These are phyloP conservation scores for Luidia sarsii DNA, from an alignment of 53 echinoderm and acorn worm species.

Conservation along the genomic window DNA sequence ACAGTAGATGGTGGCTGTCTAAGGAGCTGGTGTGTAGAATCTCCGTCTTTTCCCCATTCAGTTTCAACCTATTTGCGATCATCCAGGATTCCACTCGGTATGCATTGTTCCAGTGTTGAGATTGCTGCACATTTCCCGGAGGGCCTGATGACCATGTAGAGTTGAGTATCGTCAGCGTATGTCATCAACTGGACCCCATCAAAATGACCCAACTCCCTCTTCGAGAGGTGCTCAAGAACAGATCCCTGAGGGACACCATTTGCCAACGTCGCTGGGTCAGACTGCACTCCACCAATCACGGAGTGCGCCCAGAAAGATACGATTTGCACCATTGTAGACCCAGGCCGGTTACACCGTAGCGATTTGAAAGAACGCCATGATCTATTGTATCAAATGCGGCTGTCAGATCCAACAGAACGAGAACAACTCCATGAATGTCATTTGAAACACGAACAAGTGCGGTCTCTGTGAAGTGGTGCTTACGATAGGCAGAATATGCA, in stretches of 20 bases:
- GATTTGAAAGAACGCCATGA: conserved; percentile 24
- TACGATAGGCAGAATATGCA: conserved; percentile 53
- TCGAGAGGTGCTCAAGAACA: conserved; percentile 32
- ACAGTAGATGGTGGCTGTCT: conserved; percentile 10
- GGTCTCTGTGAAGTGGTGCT: conserved; percentile 54
- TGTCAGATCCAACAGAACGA: conserved; percentile 50
- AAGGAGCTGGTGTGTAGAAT: background rate
- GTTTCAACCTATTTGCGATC: conserved; percentile 17
- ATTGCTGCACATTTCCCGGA: conserved; percentile 5
- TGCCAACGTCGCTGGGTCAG: background rate
- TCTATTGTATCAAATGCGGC: conserved; percentile 51
- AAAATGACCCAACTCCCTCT: conserved; percentile 14
- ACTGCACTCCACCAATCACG: conserved; percentile 7
- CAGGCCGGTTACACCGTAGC: conserved; percentile 26
- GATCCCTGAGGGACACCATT: conserved; percentile 40
- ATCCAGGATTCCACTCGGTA: conserved; percentile 19
- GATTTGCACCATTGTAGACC: conserved; percentile 38
- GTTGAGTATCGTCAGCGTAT: conserved; percentile 25
- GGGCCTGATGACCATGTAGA: conserved; percentile 28
- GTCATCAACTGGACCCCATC: conserved; percentile 25
- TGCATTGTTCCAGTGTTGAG: conserved; percentile 26
- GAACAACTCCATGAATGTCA: conserved; percentile 39
- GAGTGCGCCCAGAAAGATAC: background rate
- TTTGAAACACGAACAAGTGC: conserved; percentile 39
- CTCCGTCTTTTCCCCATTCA: conserved; percentile 17